Conservation (phyloP, 2,888 invertebrate species). For the Macaria notata region DNA sequence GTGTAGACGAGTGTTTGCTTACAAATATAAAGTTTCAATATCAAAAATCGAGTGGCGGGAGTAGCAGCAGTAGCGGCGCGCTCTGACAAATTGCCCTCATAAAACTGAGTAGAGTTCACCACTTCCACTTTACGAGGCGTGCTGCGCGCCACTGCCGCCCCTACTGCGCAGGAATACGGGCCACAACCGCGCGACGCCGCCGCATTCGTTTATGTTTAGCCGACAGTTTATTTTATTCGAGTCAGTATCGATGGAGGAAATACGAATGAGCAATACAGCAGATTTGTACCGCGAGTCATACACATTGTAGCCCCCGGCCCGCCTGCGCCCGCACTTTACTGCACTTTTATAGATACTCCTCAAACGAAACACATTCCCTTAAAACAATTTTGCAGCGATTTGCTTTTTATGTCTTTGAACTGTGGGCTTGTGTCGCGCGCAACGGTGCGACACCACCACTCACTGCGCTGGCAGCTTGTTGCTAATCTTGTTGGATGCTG, state of each 20-base stretch:
- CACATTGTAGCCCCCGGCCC: constrained; percentile 7
- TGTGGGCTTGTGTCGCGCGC: too few species aligned
- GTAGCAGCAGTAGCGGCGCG: constrained; percentile 34
- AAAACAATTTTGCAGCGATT: constrained; percentile 3
- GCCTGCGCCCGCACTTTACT: neutral
- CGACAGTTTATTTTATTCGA: constrained; percentile 41
- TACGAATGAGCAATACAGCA: constrained; percentile 28
- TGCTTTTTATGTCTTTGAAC: neutral
- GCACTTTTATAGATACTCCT: neutral
- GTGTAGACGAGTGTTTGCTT: constrained; percentile 31
- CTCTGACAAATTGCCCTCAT: constrained; percentile 48
- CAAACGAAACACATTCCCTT: neutral
- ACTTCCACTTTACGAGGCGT: constrained; percentile 34
- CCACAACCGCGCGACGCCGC: too few species aligned
- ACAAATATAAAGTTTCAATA: constrained; percentile 48
- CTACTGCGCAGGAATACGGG: too few species aligned
- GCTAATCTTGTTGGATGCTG: too few species aligned
- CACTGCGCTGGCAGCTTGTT: too few species aligned
- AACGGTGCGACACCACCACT: too few species aligned
- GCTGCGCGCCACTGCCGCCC: too few species aligned
- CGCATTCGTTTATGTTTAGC: constrained; percentile 28
- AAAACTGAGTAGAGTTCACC: constrained; percentile 41
- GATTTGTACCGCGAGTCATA: constrained; percentile 23
- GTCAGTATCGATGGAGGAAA: constrained; percentile 34
- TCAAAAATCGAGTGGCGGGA: constrained; percentile 46